These are phyloP conservation scores for Diaprepes abbreviatus DNA, from an alignment of 2,888 invertebrate species.

Conservation along the genomic window DNA sequence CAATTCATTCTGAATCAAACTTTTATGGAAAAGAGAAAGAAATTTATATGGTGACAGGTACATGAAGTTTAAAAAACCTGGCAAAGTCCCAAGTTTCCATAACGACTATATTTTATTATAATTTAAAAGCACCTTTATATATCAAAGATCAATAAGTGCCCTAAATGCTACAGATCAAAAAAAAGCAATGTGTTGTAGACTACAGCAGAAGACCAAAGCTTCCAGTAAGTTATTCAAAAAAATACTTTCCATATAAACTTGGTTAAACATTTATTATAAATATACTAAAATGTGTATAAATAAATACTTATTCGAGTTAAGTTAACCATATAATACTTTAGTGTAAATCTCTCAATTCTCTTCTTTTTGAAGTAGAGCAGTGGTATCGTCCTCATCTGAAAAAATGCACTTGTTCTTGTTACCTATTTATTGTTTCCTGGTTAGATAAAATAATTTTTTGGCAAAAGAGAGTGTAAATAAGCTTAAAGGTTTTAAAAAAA, in stretches of 20 bases:
- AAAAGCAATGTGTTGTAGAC: too few species aligned
- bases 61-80: too few species aligned
- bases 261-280: conserved; percentile 26
- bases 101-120: too few species aligned
- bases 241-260: conserved; percentile 4
- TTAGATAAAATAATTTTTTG: neutral
- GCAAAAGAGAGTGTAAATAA: neutral
- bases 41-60: too few species aligned
- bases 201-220: too few species aligned
- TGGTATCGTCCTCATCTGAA: conserved; percentile 44
- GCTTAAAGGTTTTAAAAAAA: neutral
- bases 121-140: too few species aligned
- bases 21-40: too few species aligned
- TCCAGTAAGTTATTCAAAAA: neutral
- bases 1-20: too few species aligned
- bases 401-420: conserved; percentile 29
- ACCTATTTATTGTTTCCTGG: conserved; percentile 3
- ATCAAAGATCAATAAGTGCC: too few species aligned
- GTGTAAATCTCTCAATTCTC: conserved; percentile 18
- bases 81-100: too few species aligned
- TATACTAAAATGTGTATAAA: conserved; percentile 20
- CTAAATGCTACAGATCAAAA: too few species aligned
- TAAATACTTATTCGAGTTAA: conserved; percentile 28
- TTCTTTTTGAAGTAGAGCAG: conserved; percentile 36
- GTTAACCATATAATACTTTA: neutral